These are phyloP conservation scores for Araneus ventricosus DNA, from an alignment of 1,140 invertebrate genomes.

Conservation along the genomic window DNA sequence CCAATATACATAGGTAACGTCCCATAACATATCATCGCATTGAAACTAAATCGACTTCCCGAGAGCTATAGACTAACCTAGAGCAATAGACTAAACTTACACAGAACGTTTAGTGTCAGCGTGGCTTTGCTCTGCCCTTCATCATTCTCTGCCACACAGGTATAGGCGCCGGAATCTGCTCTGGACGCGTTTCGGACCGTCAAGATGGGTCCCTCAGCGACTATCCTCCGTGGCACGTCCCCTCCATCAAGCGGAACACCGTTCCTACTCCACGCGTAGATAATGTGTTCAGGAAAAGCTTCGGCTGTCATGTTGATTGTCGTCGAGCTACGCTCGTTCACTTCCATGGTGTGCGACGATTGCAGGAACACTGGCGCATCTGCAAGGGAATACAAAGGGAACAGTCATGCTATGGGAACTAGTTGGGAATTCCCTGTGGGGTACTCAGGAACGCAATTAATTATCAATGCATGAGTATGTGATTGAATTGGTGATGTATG, in stretches of 20 bases:
- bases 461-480: too few species aligned
- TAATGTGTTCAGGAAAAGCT: constrained; percentile 90
- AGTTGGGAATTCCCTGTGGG: too few species aligned
- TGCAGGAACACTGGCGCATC: constrained; percentile 82
- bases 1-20: too few species aligned
- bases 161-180: constrained; percentile 92
- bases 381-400: constrained; percentile 77
- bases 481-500: too few species aligned
- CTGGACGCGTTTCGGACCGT: constrained; percentile 90
- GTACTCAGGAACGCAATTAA: too few species aligned
- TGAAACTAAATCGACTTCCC: neutral
- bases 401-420: too few species aligned
- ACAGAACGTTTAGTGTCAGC: constrained; percentile 92
- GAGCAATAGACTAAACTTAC: constrained; percentile 84
- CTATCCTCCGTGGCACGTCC: constrained; percentile 81
- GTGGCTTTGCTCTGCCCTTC: constrained; percentile 90
- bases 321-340: constrained; percentile 91
- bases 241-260: neutral
- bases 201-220: constrained; percentile 88
- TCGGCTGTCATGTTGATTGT: constrained; percentile 89
- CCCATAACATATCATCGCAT: neutral
- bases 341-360: constrained; percentile 80
- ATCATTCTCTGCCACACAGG: constrained; percentile 91
- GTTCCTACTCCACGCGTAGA: constrained; percentile 88
- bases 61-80: neutral